Conservation (phyloP, 2,113 vertebrate genomes). For the Tupaia chinensis region DNA sequence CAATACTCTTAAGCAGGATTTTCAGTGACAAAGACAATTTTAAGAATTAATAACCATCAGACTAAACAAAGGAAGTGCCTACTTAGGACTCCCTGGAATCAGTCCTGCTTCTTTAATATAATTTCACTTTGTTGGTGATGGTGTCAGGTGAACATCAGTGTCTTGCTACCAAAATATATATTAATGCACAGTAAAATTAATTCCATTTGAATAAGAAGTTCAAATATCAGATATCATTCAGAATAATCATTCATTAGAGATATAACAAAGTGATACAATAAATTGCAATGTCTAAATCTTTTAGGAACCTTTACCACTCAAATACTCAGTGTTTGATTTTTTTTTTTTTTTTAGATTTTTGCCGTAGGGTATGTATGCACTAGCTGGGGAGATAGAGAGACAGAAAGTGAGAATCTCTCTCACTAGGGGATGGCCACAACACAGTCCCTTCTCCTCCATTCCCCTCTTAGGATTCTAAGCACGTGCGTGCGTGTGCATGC, state of each 20-base stretch:
- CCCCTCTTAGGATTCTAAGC: too few species aligned
- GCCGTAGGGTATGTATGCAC: too few species aligned
- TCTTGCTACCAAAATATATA: slow-evolving; percentile 61
- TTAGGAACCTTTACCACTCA: slow-evolving; percentile 70
- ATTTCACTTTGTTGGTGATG: slow-evolving; percentile 74
- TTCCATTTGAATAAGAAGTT: slow-evolving; percentile 73
- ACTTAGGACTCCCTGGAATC: slow-evolving; percentile 72
- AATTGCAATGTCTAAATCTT: slow-evolving; percentile 73
- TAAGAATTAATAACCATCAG: slow-evolving; percentile 66
- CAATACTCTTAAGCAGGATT: slow-evolving; percentile 68
- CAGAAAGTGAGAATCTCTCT: too few species aligned
- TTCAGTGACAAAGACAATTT: slow-evolving; percentile 69
- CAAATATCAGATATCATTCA: slow-evolving; percentile 68
- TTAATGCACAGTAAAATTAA: slow-evolving; percentile 73
- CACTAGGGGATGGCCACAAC: too few species aligned
- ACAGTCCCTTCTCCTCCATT: too few species aligned
- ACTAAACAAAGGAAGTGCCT: slow-evolving; percentile 57
- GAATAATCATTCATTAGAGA: slow-evolving; percentile 69
- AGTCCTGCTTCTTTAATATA: slow-evolving; percentile 73
- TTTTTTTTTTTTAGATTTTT: too few species aligned
- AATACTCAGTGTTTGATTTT: slow-evolving; percentile 8
- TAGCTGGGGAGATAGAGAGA: too few species aligned
- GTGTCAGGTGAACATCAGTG: slow-evolving; percentile 64
- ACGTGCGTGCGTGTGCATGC: too few species aligned
- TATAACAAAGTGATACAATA: slow-evolving; percentile 60